Base-by-base conservation (phyloP, 2,113 vertebrate genomes). In the Origma solitaria region DNA sequence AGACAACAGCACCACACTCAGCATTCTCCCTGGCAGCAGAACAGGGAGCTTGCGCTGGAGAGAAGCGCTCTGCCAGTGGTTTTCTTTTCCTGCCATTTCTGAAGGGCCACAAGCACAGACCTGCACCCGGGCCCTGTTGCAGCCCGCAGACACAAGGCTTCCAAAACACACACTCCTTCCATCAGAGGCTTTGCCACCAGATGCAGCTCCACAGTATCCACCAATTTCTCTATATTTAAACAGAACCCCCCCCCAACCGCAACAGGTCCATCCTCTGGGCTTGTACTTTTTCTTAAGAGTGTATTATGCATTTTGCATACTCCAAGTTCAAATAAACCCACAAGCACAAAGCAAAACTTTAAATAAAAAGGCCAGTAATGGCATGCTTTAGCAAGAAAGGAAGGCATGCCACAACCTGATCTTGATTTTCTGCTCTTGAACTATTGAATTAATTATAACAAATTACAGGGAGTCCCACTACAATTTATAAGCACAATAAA, bases 381-480 rank as follows among this genome's bases (percentile, higher is more conserved):
- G 95, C 96, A 97, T 92, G 96, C 95, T 93, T 94, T 93, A 95
- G 86, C 91, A 84, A 95, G 90, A 97, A 92, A 87, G 58, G 68
- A 73, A 95, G 82, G 88, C 98, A 96, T 88, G 98, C 90, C 95
- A 78, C 71, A 73, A 97, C 98, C 91, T 96, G 98, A 95, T 93
- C 75, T 83, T 81, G 42, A 91, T 94, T 97, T 96, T 97, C 94
- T 97, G 94, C 95, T 97, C 97, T 96, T 97, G 94, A 97, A 98
- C 97, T 96, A 94, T 85, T 95, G 95, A 97, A 97, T 98, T 98
- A 97, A 98, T 98, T 98, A 98, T 61, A 97, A 98, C 97, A 98
- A 98, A 98, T 98, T 98, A 98, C 96, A 98, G 97, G 97, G 98
- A 97, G 86, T 92, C 95, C 82, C 96, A 93, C 93, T 91, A 90